Conservation (phyloP, 1,140 invertebrate genomes). For the Dicyema japonicum region DNA sequence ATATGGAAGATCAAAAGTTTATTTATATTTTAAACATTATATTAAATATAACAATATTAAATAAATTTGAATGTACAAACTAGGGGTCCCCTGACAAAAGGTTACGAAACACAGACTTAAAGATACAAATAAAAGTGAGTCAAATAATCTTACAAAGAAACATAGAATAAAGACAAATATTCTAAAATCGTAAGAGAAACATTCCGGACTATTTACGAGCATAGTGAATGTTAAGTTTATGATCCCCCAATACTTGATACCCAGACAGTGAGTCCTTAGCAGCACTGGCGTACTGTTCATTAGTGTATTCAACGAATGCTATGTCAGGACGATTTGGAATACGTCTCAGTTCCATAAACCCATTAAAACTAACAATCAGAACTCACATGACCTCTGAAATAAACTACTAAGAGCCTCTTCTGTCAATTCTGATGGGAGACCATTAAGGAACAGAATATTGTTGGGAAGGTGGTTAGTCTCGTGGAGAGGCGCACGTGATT, state of each 20-base stretch:
- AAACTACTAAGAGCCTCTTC: too few species aligned
- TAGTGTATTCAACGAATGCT: constrained; percentile 5
- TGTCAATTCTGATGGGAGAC: constrained; percentile 88
- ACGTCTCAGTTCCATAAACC: constrained; percentile 3
- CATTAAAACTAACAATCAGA: constrained; percentile 2
- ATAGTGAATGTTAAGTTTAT: constrained; percentile 4
- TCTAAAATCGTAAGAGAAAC: too few species aligned
- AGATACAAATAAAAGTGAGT: too few species aligned
- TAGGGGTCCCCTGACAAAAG: too few species aligned
- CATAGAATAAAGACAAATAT: too few species aligned
- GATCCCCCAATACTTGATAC: constrained; percentile 3
- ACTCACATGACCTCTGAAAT: constrained; percentile 2
- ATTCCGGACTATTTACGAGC: constrained; percentile 3
- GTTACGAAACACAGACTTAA: too few species aligned
- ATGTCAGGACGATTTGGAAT: constrained; percentile 3
- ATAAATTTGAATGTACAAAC: too few species aligned
- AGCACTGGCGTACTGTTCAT: constrained; percentile 3
- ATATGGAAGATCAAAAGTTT: too few species aligned
- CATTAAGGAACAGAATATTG: constrained; percentile 65
- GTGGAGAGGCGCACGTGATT: too few species aligned
- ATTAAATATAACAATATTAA: too few species aligned
- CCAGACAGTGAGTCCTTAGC: constrained; percentile 4
- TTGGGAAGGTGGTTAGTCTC: constrained; percentile 3
- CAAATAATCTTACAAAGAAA: too few species aligned
- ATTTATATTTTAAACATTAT: too few species aligned